Evolutionary conservation across 2,113 vertebrate genomes (phyloP), one percentile per base, ranked within the genome.

Genomic region (Chamaetylas fuelleborni): DNA sequence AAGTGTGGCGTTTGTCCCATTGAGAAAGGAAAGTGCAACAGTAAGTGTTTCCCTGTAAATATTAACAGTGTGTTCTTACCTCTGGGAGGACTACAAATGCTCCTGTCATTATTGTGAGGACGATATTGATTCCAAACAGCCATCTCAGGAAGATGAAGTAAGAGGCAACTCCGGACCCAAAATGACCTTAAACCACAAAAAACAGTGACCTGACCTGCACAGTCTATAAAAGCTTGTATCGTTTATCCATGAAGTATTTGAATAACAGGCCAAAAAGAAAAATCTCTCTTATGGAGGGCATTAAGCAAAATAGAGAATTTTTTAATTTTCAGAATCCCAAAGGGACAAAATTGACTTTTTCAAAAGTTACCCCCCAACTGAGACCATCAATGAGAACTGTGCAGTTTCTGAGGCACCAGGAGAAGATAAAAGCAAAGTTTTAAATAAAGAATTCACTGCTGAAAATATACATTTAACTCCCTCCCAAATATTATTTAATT

Each of bases 91-190:
- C 98, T 9, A 99, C 98, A 90, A 99, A 99, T 15, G 99, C 99
- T 93, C 99, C 99, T 1, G 99, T 99, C 99, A 99, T 99, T 84
- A 99, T 96, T 17, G 99, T 99, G 23, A 99, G 98, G 86, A 99
- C 98, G 18, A 99, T 99, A 94, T 99, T 99, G 94, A 99, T 99
- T 60, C 99, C 99, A 96, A 99, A 99, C 19, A 99, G 95, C 99
- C 99, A 99, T 80, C 99, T 98, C 86, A 99, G 93, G 97, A 99
- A 99, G 96, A 99, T 99, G 92, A 99, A 99, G 73, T 99, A 99
- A 70, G 99, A 99, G 9, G 99, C 99, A 31, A 99, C 99, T 2
- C 99, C 99, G 2, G 99, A 99, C 6, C 99, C 99, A 97, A 99
- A 99, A 88, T 99, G 99, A 98, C 99, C 99, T 99, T 61, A 62